Percentiles rank a stretch among this genome's conserved stretches.
Evolutionary conservation across 2,113 vertebrate genomes (phyloP).

Genomic region (Bufo bufo): DNA sequence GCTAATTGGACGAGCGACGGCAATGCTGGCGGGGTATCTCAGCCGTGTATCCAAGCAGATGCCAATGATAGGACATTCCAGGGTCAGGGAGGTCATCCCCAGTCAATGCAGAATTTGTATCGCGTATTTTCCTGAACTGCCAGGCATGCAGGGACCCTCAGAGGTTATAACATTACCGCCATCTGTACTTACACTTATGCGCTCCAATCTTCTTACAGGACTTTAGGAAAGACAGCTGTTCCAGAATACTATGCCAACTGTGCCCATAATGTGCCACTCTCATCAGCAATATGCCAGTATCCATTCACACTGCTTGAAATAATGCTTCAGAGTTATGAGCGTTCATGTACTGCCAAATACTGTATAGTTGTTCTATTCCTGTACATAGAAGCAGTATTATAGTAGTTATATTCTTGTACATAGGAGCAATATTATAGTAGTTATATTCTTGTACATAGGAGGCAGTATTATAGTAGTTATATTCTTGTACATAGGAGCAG

Average conservation of each 20-base stretch:
- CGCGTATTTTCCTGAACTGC: not conserved
- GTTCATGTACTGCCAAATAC: not conserved
- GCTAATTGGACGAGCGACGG: conserved; percentile 60
- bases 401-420: not conserved
- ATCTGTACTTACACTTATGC: not conserved
- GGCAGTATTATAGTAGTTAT: too few relatives aligned
- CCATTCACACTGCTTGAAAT: not conserved
- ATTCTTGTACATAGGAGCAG: too few relatives aligned
- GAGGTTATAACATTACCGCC: not conserved
- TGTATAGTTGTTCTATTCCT: not conserved
- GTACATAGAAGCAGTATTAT: not conserved
- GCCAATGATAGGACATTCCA: not conserved
- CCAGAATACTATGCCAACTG: not conserved
- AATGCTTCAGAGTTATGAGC: not conserved
- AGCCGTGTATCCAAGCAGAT: not conserved
- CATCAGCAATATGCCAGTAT: not conserved
- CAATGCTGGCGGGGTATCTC: conserved; percentile 47
- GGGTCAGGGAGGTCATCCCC: not conserved
- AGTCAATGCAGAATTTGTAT: not conserved
- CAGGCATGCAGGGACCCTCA: not conserved
- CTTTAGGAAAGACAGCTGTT: not conserved
- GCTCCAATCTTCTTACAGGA: not conserved
- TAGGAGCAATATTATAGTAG: not conserved
- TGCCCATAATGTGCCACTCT: not conserved
- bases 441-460: not conserved